A percentile compares a stretch with the other conserved stretches of the same genome.
Conservation (phyloP, 1,140 invertebrate species). For the Agrilus planipennis region DNA sequence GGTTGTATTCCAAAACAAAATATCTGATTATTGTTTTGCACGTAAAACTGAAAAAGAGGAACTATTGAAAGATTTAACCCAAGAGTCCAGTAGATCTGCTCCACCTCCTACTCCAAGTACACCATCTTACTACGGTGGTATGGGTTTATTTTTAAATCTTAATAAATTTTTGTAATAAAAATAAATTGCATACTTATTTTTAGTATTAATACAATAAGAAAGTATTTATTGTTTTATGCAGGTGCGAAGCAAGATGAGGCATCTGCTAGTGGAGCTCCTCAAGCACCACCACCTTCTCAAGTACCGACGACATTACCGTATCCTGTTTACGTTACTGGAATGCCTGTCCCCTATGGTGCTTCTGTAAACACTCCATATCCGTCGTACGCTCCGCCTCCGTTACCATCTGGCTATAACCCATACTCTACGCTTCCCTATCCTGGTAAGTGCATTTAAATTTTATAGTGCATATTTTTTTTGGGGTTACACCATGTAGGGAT, state of each 20-base stretch:
- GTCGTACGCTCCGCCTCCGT: conserved; percentile 54
- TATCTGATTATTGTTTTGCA: conserved; percentile 96
- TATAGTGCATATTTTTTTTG: no score
- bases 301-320: conserved; percentile 43
- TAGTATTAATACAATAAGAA: no score
- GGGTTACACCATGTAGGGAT: no score
- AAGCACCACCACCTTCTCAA: conserved; percentile 35
- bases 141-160: neutral
- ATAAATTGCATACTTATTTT: neutral
- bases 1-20: conserved; percentile 93
- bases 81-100: conserved; percentile 53
- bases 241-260: conserved; percentile 10
- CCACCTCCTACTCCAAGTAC: conserved; percentile 40
- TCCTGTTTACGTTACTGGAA: conserved; percentile 51
- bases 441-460: conserved; percentile 34
- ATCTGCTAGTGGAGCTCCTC: conserved; percentile 28
- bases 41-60: conserved; percentile 98
- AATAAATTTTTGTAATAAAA: neutral
- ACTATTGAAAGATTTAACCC: conserved; percentile 79
- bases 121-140: conserved; percentile 46
- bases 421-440: conserved; percentile 70
- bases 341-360: conserved; percentile 68
- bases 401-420: conserved; percentile 76
- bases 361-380: conserved; percentile 53
- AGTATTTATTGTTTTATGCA: no score